These are phyloP conservation scores for Pogona vitticeps DNA, from an alignment of 2,113 vertebrate species.

Conservation along the genomic window DNA sequence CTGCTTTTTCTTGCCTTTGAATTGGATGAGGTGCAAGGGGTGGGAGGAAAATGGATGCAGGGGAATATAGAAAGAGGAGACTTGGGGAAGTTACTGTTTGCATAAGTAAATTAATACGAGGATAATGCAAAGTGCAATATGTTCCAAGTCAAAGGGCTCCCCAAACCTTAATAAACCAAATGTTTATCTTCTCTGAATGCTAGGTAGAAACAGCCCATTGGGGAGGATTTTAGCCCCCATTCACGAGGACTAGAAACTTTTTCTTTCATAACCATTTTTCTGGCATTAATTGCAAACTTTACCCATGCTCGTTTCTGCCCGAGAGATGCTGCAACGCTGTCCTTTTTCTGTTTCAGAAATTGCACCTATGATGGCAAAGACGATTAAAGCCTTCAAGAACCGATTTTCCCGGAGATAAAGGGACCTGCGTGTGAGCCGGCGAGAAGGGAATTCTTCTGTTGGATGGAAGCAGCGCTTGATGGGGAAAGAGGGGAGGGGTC, in stretches of 20 bases:
- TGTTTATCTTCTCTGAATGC: neutral
- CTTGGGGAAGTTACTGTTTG: neutral
- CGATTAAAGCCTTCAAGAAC: slow-evolving; percentile 99
- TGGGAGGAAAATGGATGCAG: neutral
- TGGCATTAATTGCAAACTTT: neutral
- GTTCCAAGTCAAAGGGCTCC: neutral
- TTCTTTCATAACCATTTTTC: neutral
- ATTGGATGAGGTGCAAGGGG: no score
- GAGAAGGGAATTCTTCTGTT: slow-evolving; percentile 50
- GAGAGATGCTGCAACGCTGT: neutral
- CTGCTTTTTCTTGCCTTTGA: neutral
- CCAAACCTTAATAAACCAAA: neutral
- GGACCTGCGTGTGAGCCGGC: slow-evolving; percentile 47
- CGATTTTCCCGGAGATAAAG: slow-evolving; percentile 95
- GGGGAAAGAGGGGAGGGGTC: slow-evolving; percentile 17
- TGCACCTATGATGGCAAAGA: slow-evolving; percentile 99
- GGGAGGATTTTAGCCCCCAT: neutral
- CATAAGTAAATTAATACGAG: neutral
- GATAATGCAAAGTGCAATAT: no score
- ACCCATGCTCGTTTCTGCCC: neutral
- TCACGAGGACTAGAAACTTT: neutral
- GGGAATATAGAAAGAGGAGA: no score
- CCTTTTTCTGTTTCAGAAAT: slow-evolving; percentile 82
- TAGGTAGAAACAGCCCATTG: neutral
- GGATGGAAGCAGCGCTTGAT: slow-evolving; percentile 48